A percentile compares a stretch with the other conserved stretches of the same genome.
phyloP scores from a whole-genome alignment of 2,113 vertebrate genomes.

The Melanerpes formicivorus region DNA sequence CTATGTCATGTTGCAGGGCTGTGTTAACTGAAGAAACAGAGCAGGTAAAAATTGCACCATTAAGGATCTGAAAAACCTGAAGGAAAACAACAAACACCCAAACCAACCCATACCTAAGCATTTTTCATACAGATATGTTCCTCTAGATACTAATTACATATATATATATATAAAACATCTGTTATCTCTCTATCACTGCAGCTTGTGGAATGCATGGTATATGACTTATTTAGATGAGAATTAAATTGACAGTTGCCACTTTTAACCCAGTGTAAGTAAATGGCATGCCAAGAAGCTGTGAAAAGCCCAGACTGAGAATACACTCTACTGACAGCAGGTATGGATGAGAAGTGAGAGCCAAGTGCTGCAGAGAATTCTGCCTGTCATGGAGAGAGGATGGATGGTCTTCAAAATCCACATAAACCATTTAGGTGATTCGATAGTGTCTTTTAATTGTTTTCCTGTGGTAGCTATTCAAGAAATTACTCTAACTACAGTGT shows the following conservation, averaged over 20 bases:
- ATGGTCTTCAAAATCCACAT: not conserved
- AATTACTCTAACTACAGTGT: not conserved
- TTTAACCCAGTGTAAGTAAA: not conserved
- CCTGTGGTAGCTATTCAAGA: not conserved
- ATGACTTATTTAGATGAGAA: not conserved
- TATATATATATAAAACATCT: not conserved
- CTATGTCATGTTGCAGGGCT: fast-evolving
- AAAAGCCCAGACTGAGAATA: not conserved
- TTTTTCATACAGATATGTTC: not conserved
- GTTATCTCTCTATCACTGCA: not conserved
- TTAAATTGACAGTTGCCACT: not conserved
- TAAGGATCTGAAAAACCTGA: not conserved
- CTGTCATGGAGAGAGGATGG: fast-evolving
- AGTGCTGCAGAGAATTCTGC: not conserved
- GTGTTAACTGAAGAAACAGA: not conserved
- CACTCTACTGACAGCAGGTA: not conserved
- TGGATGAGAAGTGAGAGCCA: fast-evolving
- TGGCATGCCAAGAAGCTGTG: not conserved
- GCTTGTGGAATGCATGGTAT: not conserved
- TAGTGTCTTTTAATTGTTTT: not conserved
- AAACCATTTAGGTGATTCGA: not conserved
- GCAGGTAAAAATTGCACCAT: not conserved
- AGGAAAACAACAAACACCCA: not conserved
- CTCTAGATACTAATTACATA: not conserved
- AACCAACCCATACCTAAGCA: not conserved